Evolutionary conservation across 2,113 vertebrate species (phyloP).

Genomic region (Columba livia): DNA sequence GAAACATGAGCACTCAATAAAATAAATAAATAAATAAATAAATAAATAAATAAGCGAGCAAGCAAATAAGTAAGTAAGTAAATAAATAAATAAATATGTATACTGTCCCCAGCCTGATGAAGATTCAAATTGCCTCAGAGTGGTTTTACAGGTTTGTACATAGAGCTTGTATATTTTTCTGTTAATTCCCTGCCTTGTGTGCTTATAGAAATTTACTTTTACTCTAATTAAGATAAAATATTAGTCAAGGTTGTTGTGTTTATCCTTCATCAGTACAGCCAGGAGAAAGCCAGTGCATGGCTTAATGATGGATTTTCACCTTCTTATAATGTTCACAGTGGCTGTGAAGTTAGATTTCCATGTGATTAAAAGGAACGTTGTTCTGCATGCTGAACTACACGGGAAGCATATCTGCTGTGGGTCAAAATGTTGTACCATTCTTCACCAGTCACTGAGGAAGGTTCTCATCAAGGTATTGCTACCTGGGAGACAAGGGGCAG

Average conservation of each 20-base stretch:
- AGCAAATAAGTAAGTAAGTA: neutral
- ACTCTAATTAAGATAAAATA: conserved; percentile 53
- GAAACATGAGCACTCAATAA: conserved; percentile 50
- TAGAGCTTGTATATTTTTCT: conserved; percentile 31
- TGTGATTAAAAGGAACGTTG: neutral
- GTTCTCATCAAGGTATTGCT: neutral
- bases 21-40: conserved; percentile 6
- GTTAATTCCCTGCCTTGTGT: conserved; percentile 38
- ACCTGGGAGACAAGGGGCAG: neutral
- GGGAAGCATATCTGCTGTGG: fast-evolving
- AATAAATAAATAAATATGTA: neutral
- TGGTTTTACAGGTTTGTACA: conserved; percentile 10
- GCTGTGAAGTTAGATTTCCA: neutral
- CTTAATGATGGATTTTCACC: conserved; percentile 35
- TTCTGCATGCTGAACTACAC: neutral
- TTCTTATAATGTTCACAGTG: neutral
- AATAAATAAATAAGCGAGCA: too few relatives aligned
- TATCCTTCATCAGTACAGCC: neutral
- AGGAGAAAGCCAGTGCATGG: neutral
- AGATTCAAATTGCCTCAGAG: conserved; percentile 40
- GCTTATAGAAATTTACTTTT: conserved; percentile 20
- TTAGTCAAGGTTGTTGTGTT: conserved; percentile 23
- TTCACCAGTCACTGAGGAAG: neutral
- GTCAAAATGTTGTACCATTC: neutral
- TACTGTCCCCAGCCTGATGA: conserved; percentile 30